A percentile compares a stretch with the other conserved stretches of the same genome.
Evolutionary conservation across 1,140 invertebrate genomes (phyloP).

Genomic region (Berghia stephanieae): DNA sequence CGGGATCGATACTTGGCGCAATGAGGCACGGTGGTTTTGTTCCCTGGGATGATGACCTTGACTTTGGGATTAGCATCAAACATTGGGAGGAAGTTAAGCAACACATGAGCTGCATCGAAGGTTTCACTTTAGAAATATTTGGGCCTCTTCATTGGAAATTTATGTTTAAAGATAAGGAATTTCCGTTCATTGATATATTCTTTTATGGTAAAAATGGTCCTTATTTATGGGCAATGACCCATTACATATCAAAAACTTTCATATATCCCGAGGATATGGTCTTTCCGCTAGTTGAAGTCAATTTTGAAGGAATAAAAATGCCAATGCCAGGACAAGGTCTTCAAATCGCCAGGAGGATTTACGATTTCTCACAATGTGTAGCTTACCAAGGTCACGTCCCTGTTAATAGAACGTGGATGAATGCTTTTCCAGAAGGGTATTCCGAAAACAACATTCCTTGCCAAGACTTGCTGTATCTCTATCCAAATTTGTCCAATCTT

Average conservation of each 20-base stretch:
- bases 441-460: not conserved
- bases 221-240: slow-evolving; percentile 3
- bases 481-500: no score
- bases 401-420: not conserved
- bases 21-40: slow-evolving; percentile 15
- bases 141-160: slow-evolving; percentile 13
- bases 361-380: not conserved
- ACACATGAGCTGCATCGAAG: slow-evolving; percentile 10
- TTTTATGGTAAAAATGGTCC: not conserved
- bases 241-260: not conserved
- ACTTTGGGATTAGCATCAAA: slow-evolving; percentile 8
- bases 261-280: not conserved
- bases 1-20: slow-evolving; percentile 17
- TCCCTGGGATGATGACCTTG: slow-evolving; percentile 30
- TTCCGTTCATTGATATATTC: slow-evolving; percentile 16
- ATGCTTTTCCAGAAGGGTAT: not conserved
- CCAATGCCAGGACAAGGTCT: not conserved
- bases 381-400: not conserved
- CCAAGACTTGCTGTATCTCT: no score
- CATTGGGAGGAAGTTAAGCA: slow-evolving; percentile 1
- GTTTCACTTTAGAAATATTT: not conserved
- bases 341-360: not conserved
- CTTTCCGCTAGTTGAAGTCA: not conserved
- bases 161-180: not conserved
- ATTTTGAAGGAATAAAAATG: not conserved